Conservation (phyloP, 2,888 invertebrate genomes). For the Drosophila kuntzei region DNA sequence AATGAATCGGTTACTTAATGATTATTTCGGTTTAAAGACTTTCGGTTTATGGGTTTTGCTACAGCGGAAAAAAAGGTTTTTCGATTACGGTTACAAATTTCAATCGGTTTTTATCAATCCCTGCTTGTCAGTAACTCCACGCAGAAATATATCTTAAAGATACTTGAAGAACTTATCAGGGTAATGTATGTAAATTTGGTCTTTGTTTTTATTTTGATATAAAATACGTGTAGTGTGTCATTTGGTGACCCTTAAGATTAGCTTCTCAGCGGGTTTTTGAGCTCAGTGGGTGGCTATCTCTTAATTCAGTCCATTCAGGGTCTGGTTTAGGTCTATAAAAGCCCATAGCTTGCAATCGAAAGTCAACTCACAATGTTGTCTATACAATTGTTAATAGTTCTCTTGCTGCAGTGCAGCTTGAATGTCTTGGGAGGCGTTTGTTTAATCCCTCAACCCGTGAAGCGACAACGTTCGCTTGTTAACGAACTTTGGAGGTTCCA, state of each 20-base stretch:
- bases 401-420: conserved; percentile 48
- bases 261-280: conserved; percentile 47
- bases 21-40: too few species aligned
- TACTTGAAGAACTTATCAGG: background rate
- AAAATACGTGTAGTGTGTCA: conserved; percentile 24
- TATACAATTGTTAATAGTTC: conserved; percentile 29
- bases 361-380: conserved; percentile 45
- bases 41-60: too few species aligned
- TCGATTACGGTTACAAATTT: too few species aligned
- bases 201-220: background rate
- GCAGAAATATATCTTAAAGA: background rate
- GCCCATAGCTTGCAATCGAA: background rate
- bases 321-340: conserved; percentile 58
- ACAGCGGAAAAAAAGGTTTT: too few species aligned
- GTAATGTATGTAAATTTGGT: conserved; percentile 6
- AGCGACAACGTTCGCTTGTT: conserved; percentile 44
- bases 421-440: conserved; percentile 69
- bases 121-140: too few species aligned
- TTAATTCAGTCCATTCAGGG: background rate
- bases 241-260: conserved; percentile 60
- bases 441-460: conserved; percentile 71
- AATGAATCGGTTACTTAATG: too few species aligned
- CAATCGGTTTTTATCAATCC: too few species aligned
- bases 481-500: conserved; percentile 34
- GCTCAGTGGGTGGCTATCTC: conserved; percentile 56